Evolutionary conservation across 1,140 invertebrate species (phyloP).

Genomic region (Cardiocondyla obscurior): DNA sequence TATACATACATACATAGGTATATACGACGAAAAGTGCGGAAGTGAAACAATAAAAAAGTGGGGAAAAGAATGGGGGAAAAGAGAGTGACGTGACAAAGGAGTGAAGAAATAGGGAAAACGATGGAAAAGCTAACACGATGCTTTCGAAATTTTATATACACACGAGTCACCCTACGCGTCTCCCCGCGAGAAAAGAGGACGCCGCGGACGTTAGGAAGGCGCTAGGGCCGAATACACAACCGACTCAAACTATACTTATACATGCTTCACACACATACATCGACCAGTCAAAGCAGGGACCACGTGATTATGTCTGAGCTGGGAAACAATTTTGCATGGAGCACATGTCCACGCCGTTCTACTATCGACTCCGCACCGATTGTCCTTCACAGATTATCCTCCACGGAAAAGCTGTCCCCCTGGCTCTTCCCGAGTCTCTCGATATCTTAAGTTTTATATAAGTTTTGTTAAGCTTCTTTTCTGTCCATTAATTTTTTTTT

Average conservation of each 20-base stretch:
- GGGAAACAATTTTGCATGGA: slow-evolving; percentile 84
- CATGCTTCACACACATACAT: slow-evolving; percentile 79
- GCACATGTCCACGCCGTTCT: slow-evolving; percentile 80
- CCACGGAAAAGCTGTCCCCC: not conserved
- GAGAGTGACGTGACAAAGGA: slow-evolving; percentile 35
- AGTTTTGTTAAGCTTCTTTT: not conserved
- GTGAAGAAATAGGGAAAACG: not conserved
- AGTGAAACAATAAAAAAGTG: slow-evolving; percentile 20
- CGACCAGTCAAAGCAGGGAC: slow-evolving; percentile 84
- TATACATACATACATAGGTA: slow-evolving; percentile 46
- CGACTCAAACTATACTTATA: slow-evolving; percentile 63
- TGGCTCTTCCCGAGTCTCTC: not conserved
- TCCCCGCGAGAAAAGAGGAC: not conserved
- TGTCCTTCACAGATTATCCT: slow-evolving; percentile 14
- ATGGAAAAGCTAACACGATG: slow-evolving; percentile 28
- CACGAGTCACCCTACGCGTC: slow-evolving; percentile 2
- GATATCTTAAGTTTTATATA: not conserved
- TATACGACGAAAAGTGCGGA: slow-evolving; percentile 27
- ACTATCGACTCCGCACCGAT: slow-evolving; percentile 80
- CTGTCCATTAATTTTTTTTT: not conserved
- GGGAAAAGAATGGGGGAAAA: slow-evolving; percentile 27
- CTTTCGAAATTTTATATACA: not conserved
- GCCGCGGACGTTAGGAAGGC: slow-evolving; percentile 32
- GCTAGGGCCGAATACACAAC: slow-evolving; percentile 63
- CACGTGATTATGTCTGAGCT: slow-evolving; percentile 85